Conservation (phyloP, 2,113 vertebrate species). For the Hypomesus transpacificus region DNA sequence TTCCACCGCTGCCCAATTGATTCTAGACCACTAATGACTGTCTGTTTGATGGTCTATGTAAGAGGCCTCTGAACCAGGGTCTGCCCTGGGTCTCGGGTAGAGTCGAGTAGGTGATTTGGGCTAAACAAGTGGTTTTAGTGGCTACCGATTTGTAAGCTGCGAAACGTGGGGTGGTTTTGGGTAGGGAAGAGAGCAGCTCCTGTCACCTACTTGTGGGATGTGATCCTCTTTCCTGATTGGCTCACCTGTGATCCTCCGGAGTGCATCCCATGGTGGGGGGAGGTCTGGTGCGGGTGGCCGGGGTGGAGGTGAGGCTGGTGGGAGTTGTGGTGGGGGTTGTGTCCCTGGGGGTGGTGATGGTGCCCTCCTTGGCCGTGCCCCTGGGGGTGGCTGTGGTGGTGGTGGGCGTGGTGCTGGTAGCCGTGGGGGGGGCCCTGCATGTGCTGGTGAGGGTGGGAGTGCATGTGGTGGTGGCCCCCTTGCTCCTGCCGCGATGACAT, state of each 20-base stretch:
- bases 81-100: conserved; percentile 29
- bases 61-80: conserved; percentile 23
- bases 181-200: too few species aligned
- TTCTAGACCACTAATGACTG: conserved; percentile 43
- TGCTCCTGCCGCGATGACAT: conserved; percentile 95
- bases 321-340: conserved; percentile 88
- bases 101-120: conserved; percentile 15
- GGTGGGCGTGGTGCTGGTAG: conserved; percentile 81
- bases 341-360: conserved; percentile 89
- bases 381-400: conserved; percentile 80
- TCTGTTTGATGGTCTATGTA: conserved; percentile 23
- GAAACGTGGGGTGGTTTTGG: not conserved
- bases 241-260: conserved; percentile 87
- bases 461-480: conserved; percentile 88
- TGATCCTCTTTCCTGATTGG: not conserved
- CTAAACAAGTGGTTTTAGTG: conserved; percentile 38
- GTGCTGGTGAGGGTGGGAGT: conserved; percentile 94
- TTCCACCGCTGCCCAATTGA: conserved; percentile 19
- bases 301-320: conserved; percentile 92
- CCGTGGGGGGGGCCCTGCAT: conserved; percentile 87
- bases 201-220: conserved; percentile 6
- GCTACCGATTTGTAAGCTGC: conserved; percentile 19
- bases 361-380: conserved; percentile 77
- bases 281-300: conserved; percentile 88
- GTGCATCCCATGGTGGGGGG: conserved; percentile 87